Evolutionary conservation across 1,140 invertebrate species (phyloP), one percentile per base, ranked within the genome.

Genomic region (Adoxophyes honmai): DNA sequence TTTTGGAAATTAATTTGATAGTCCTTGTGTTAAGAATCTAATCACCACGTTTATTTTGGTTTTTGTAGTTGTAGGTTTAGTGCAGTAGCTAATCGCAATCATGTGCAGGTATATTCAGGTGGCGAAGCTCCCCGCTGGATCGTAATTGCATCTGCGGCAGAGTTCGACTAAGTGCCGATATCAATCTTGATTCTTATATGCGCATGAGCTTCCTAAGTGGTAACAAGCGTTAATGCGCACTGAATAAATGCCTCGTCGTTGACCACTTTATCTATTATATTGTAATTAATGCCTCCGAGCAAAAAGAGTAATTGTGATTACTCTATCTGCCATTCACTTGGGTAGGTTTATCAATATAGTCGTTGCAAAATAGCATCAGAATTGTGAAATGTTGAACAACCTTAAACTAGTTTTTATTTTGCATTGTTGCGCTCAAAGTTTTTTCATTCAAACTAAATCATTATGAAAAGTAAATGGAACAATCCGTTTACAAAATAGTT

Each of bases 141-240:
- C 69, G 66, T 75, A 78, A 74, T 72, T 75, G 59, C 67, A 66
- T 73, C 73, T 72, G 63, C 75, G 73, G 75, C 75, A 75, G 75
- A 73, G 62, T 73, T 39, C 63, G 18, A 56, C 64, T 73, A 75
- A 75, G 73, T 74, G 68, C 55, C 56, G 68, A 70, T 73, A 78
- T 74, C 57, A 73, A 75, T 78, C 75, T 78, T 68, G 36, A 59
- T 55, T 62, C 44, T 48, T 48, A 44, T 33, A 48, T 28, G 39
- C 57, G 51, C 57, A 60, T 51, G 44, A 65, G 60, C 61, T 59
- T 62, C 52, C 59, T 66, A 68, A 61, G 48, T 39, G 55, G 44
- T 44, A 61, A 56, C 53, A 59, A 51, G 38, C 55, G 52, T 60
- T 52, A 28, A 11, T 48, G 42, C 42, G 10, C 3, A n/a, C 10